phyloP scores from a whole-genome alignment of 2,797 vertebrate species.

The Pangasius djambal region DNA sequence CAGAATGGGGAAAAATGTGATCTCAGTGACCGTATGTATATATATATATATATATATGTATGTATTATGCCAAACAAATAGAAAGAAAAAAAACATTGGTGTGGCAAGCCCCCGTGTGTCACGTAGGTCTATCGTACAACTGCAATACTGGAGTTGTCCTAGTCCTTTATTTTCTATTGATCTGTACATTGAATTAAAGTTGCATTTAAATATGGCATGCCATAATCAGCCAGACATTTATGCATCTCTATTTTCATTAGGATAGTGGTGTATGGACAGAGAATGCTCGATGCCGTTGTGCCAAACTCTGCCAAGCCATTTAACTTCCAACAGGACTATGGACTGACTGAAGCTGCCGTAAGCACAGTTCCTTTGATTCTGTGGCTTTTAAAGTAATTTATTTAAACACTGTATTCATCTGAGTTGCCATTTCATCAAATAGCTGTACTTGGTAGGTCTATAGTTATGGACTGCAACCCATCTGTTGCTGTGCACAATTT shows the following conservation, averaged over 20 bases:
- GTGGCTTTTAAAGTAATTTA: not conserved
- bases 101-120: not conserved
- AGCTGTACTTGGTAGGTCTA: not conserved
- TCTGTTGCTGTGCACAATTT: not conserved
- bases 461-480: not conserved
- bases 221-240: not conserved
- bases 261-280: constrained; percentile 76
- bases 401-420: not conserved
- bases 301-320: constrained; percentile 75
- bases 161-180: not conserved
- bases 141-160: not conserved
- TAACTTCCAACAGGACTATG: constrained; percentile 71
- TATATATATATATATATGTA: too few relatives aligned
- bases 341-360: constrained; percentile 66
- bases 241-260: constrained; percentile 49
- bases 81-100: not conserved
- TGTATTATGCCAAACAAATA: not conserved
- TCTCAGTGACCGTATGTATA: too few relatives aligned
- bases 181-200: not conserved
- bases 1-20: too few relatives aligned
- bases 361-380: constrained; percentile 1
- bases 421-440: not conserved
- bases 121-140: not conserved
- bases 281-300: constrained; percentile 67
- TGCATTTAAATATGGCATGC: not conserved